These are phyloP conservation scores for Aurelia aurita DNA, from an alignment of 30 jellyfish, hydroid and myxozoan genomes.

Conservation along the genomic window DNA sequence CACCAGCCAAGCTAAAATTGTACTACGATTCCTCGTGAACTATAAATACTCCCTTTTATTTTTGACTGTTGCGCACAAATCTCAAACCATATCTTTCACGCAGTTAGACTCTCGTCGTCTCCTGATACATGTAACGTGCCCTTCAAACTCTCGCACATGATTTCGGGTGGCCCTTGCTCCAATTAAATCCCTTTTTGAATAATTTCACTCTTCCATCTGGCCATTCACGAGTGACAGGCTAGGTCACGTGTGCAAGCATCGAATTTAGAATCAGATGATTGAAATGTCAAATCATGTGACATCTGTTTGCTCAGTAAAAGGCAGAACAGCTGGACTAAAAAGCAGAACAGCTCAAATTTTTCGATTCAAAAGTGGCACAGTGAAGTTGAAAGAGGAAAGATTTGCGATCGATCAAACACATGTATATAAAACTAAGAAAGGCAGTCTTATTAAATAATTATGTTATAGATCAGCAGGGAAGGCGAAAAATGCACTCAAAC, in stretches of 20 bases:
- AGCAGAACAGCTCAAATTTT: too few species aligned
- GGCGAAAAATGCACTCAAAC: too few species aligned
- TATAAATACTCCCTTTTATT: background rate
- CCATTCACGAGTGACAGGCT: background rate
- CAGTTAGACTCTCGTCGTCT: conserved; percentile 6
- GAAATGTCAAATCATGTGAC: too few species aligned
- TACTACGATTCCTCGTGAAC: background rate
- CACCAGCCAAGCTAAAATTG: background rate
- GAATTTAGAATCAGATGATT: too few species aligned
- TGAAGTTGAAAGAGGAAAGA: too few species aligned
- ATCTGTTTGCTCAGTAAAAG: too few species aligned
- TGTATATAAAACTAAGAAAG: too few species aligned
- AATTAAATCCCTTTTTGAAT: conserved; percentile 1
- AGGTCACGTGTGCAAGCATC: background rate
- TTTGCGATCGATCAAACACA: too few species aligned
- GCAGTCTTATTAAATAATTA: too few species aligned
- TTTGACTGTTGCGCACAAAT: conserved; percentile 17
- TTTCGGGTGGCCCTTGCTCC: conserved; percentile 66
- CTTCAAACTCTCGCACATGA: conserved; percentile 58
- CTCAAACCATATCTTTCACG: conserved; percentile 24
- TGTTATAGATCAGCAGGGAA: too few species aligned
- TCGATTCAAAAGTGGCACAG: too few species aligned
- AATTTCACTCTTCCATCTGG: background rate
- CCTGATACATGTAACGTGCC: conserved; percentile 23
- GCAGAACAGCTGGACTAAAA: too few species aligned